Base-by-base conservation (phyloP, 2,888 invertebrate species). In the Tineola bisselliella region DNA sequence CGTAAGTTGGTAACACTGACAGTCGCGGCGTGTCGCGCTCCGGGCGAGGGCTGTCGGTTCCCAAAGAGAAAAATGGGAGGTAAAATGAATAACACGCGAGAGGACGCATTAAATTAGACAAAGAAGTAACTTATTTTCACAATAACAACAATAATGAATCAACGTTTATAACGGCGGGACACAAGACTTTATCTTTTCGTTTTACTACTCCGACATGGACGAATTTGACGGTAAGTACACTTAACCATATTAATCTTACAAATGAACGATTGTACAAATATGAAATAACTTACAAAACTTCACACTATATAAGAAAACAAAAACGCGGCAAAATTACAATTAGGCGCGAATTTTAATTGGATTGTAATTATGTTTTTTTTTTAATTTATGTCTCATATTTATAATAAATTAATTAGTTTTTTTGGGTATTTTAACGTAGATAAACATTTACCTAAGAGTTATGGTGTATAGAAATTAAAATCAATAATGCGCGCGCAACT, bases 401-500 rank as follows among this genome's bases (percentile, higher is more conserved):
- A 3, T 48, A 43, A 43, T 12, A 13, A 43, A 17, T 52, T 17
- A 17, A 17, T 52, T 52, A 17, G 6, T 4, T 6, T 4, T 25
- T 25, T 52, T 18, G 17, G 17, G 54, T 56, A 12, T 25, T 56
- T 56, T 30, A 56, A 30, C 18, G 12, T 56, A 56, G 19, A 56
- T 56, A 56, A 56, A 56, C 56, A 56, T 25, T 30, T n/a, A n/a
- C n/a, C n/a, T n/a, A 48, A 48, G 25, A 12, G 56, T 56, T 56
- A 25, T 56, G 19, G 56, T 38, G 38, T 38, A n/a, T 38, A 15
- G 48, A 15, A 48, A 67, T 68, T 73, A 81, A 83, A 83, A 83
- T 83, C 83, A 73, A 83, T 83, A 82, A 70, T 75, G 76, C 74
- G 73, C 77, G 82, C 83, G 83, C 83, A 81, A 64, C 71, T n/a